A percentile compares a stretch with the other conserved stretches of the same genome.
Evolutionary conservation across 2,888 invertebrate genomes (phyloP).

Genomic region (Clanis bilineata): DNA sequence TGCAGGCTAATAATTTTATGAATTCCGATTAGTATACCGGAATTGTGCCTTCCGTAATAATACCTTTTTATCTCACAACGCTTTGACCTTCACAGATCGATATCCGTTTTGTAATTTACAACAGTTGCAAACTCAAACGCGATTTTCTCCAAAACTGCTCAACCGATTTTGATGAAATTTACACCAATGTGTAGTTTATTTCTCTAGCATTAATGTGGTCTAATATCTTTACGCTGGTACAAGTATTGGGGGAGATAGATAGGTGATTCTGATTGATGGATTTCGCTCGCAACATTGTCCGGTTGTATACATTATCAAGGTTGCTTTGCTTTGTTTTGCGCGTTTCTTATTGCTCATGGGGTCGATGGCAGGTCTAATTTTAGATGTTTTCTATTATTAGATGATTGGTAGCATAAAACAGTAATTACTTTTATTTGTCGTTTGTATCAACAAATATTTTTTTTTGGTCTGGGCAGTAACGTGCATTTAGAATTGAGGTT

Average conservation of each 20-base stretch:
- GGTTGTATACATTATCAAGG: neutral
- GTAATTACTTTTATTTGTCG: too few species aligned
- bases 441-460: too few species aligned
- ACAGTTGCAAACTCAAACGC: neutral
- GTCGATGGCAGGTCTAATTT: neutral
- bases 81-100: neutral
- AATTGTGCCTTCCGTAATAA: conserved; percentile 7
- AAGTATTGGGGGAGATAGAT: neutral
- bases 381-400: neutral
- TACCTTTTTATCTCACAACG: neutral
- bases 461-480: too few species aligned
- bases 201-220: neutral
- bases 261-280: neutral
- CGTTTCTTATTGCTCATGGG: neutral
- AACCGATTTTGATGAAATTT: neutral
- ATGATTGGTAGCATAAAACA: neutral
- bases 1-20: neutral
- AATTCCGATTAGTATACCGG: conserved; percentile 4
- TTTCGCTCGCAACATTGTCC: neutral
- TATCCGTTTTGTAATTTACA: neutral
- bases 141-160: neutral
- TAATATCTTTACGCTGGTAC: neutral
- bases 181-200: neutral
- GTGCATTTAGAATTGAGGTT: too few species aligned
- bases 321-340: neutral